phyloP scores from a whole-genome alignment of 2,888 invertebrate species.

The Melieria omissa region DNA sequence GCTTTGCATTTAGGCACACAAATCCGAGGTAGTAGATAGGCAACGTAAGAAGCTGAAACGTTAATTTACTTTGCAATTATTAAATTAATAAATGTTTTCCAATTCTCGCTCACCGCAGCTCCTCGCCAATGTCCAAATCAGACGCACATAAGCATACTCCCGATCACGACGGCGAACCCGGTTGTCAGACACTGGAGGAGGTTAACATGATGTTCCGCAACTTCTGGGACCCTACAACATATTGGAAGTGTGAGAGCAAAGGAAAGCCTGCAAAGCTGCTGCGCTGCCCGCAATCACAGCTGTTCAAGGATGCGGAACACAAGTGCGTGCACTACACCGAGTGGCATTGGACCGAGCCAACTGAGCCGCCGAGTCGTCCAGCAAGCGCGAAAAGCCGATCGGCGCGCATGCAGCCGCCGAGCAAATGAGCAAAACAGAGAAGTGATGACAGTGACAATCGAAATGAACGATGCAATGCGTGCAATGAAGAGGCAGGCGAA shows the following conservation, averaged over 20 bases:
- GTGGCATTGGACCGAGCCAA: slow-evolving; percentile 60
- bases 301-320: slow-evolving; percentile 55
- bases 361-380: slow-evolving; percentile 60
- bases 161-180: slow-evolving; percentile 59
- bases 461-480: slow-evolving; percentile 2
- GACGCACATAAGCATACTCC: slow-evolving; percentile 18
- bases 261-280: slow-evolving; percentile 52
- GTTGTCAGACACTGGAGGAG: slow-evolving; percentile 58
- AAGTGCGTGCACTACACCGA: slow-evolving; percentile 57
- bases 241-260: slow-evolving; percentile 58
- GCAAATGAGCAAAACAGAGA: not conserved
- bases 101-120: not conserved
- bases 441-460: not conserved
- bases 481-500: too few species aligned
- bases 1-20: too few species aligned
- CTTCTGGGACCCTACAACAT: slow-evolving; percentile 62
- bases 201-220: slow-evolving; percentile 60
- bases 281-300: slow-evolving; percentile 54
- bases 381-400: slow-evolving; percentile 33
- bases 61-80: too few species aligned
- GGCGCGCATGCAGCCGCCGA: not conserved
- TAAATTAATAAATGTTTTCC: slow-evolving; percentile 14
- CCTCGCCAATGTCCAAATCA: slow-evolving; percentile 2
- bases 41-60: too few species aligned
- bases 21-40: slow-evolving; percentile 17